phyloP scores from a whole-genome alignment of 2,797 vertebrate genomes.

The Mergus octosetaceus region DNA sequence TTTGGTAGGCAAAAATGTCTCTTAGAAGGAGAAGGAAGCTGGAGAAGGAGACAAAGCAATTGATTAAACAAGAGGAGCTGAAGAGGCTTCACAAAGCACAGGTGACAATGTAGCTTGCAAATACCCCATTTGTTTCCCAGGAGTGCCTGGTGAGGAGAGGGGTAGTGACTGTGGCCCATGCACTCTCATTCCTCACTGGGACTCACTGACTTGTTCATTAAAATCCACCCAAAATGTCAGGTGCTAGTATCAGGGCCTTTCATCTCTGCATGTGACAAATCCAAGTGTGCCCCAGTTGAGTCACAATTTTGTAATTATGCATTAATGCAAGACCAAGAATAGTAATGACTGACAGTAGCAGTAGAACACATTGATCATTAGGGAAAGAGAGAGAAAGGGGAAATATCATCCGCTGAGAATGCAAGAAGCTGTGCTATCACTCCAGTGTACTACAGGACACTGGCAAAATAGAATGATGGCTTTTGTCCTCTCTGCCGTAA shows the following conservation, averaged over 20 bases:
- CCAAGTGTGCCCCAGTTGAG: accelerated
- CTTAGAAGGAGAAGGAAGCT: conserved; percentile 79
- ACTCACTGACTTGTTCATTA: background rate
- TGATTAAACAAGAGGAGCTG: conserved; percentile 88
- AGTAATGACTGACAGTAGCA: background rate
- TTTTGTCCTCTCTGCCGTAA: background rate
- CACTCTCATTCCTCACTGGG: background rate
- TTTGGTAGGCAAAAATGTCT: conserved; percentile 69
- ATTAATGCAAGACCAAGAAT: background rate
- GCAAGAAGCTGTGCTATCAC: background rate
- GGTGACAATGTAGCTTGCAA: conserved; percentile 66
- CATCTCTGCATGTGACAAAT: background rate
- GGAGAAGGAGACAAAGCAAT: conserved; percentile 82
- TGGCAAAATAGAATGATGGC: background rate
- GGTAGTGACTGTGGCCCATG: background rate
- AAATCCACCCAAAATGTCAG: background rate
- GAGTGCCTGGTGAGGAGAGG: accelerated
- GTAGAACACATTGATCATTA: background rate
- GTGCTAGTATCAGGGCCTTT: background rate
- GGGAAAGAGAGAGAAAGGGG: background rate
- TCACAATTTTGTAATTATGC: background rate
- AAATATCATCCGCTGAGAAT: background rate
- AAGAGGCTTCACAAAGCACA: conserved; percentile 94
- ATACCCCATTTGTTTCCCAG: background rate
- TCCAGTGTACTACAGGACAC: background rate